Base-by-base conservation (phyloP, 2,113 vertebrate genomes). In the Drymodes brunneopygia region DNA sequence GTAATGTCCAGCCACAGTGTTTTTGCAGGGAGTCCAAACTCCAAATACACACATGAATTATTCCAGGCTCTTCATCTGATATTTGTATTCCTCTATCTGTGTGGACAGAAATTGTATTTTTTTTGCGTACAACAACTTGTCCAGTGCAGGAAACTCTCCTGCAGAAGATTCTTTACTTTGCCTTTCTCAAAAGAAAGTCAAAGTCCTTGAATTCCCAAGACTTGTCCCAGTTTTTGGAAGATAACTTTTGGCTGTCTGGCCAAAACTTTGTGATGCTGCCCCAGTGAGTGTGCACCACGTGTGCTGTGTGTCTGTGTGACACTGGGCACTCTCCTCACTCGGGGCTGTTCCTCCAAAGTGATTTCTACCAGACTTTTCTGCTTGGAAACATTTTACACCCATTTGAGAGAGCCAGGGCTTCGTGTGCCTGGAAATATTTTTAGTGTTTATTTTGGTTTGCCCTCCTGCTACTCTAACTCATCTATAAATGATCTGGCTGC, bases 31-130 rank as follows among this genome's bases (percentile, higher is more conserved):
- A 54, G 7, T 15, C 16, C 33, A 22, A 7, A 48, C n/a, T 79
- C 57, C 18, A 91, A 31, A 61, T 42, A 20, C 4, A 29, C 12
- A 22, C 7, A n/a, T 27, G 6, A 72, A 38, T 88, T 95, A 45
- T 48, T 58, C 19, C 9, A 11, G 35, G 29, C 15, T 20, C 24
- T 61, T 75, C 1, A 24, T 60, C 45, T 51, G 54, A 8, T 62
- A 6, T n/a, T 36, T 81, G 1, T 86, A 64, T 35, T 28, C 57
- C 40, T 77, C 5, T 15, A 44, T 45, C 77, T 85, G 17, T 31
- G 8, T 67, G 31, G 13, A 35, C 35, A 71, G 38, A 81, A 56
- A 28, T 48, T 0, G 0, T 58, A 3, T 15, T 0, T 24, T 78
- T 38, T 38, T 38, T 38, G 38, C 38, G 11, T 38, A 38, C 38